Conservation (phyloP, 2,797 vertebrate species). For the Hemibagrus guttatus region DNA sequence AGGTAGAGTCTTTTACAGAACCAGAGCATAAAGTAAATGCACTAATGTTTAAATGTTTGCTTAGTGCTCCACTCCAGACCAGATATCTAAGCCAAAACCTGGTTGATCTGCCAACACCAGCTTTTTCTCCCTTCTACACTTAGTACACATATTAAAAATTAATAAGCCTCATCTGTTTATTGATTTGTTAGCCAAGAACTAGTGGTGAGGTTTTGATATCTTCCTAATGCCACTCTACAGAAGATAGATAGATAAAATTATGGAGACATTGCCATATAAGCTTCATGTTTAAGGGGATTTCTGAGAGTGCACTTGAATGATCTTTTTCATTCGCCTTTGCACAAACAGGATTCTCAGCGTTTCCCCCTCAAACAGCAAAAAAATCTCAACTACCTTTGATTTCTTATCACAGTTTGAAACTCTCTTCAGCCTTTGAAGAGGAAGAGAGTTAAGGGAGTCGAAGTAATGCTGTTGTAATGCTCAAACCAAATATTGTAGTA, state of each 20-base stretch:
- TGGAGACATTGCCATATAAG: constrained; percentile 80
- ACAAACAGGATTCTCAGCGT: constrained; percentile 76
- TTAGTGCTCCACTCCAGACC: constrained; percentile 46
- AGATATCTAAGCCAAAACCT: constrained; percentile 63
- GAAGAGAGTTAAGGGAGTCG: constrained; percentile 17
- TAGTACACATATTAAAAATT: constrained; percentile 74
- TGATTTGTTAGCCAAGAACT: constrained; percentile 77
- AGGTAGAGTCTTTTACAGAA: background rate
- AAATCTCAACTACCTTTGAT: constrained; percentile 75
- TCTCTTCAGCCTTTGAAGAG: constrained; percentile 52
- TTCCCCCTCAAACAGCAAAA: constrained; percentile 35
- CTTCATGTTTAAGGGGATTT: constrained; percentile 79
- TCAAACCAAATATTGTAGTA: background rate
- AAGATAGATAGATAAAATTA: constrained; percentile 81
- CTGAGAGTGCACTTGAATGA: constrained; percentile 56
- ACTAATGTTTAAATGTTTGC: background rate
- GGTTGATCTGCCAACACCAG: constrained; percentile 59
- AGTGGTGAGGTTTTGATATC: constrained; percentile 80
- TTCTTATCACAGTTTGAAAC: constrained; percentile 59
- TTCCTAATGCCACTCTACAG: constrained; percentile 76
- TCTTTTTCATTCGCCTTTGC: constrained; percentile 68
- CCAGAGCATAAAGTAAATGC: background rate
- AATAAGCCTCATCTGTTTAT: constrained; percentile 74
- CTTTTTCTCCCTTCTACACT: constrained; percentile 69
- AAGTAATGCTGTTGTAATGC: background rate